Base-by-base conservation (phyloP, 2,113 vertebrate species). In the Cyprichromis sp. region DNA sequence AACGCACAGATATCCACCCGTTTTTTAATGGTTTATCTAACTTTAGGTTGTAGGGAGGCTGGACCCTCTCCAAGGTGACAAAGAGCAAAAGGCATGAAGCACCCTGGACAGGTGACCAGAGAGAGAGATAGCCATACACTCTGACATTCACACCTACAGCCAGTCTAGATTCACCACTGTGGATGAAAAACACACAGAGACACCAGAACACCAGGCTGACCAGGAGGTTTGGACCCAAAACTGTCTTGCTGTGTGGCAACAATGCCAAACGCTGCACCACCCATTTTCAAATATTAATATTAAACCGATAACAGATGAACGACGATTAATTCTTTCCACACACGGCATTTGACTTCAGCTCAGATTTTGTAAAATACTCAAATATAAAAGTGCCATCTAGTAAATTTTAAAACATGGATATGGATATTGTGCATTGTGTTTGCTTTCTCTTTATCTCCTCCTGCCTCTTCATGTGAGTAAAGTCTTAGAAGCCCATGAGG, bases 171-270 rank as follows among this genome's bases (percentile, higher is more conserved):
- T 76, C 68, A 17, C 24, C 40, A 47, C 68, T 47, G 68, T 29
- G 24, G 68, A 24, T 26, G 68, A 17, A 0, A 76, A 76, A 47
- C 14, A 26, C 68, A 76, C 38, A 42, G n/a, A 26, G 13, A 71
- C 71, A 76, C 68, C 38, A 73, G 21, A 42, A 16, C 66, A 73
- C 68, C 3, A 2, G n/a, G 66, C 38, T 45, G 66, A 73, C 38
- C 66, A 45, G 12, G 21, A 29, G 68, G 21, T 45, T 47, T 26
- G 14, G 14, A 73, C 14, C 0, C 68, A 29, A 73, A 71, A 17
- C 21, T 0, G 0, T 0, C 38, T 45, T 45, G 2, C 66, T 47
- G 14, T 1, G 14, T 50, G 24, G 14, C 40, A 73, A 29, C 24
- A 29, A 12, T 19, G 42, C 24, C 0, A 29, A 76, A 76, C 24